These are phyloP conservation scores for Saccopteryx bilineata DNA, from an alignment of 2,113 vertebrate genomes.

Conservation along the genomic window DNA sequence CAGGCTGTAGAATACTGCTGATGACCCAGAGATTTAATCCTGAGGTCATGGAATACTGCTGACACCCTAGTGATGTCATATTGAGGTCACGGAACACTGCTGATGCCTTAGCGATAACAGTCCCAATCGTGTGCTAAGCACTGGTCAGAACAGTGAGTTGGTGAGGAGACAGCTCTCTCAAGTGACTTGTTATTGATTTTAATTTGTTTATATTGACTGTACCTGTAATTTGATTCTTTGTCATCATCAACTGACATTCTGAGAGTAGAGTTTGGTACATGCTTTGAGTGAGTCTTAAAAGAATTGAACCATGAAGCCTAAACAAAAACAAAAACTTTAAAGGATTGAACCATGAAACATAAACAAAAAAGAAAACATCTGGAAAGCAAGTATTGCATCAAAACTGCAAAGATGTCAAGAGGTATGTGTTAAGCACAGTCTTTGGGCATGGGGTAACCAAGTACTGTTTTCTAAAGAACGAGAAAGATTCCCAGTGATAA, in stretches of 20 bases:
- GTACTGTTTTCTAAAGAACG: background rate
- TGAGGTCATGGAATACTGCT: background rate
- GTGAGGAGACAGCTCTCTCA: background rate
- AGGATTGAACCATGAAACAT: background rate
- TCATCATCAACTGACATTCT: background rate
- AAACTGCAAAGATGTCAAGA: background rate
- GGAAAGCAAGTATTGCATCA: fast-evolving
- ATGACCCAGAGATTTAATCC: background rate
- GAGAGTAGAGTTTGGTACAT: background rate
- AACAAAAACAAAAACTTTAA: background rate
- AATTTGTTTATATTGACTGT: background rate
- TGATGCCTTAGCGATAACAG: too few relatives aligned
- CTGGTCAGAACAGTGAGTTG: background rate
- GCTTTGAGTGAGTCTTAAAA: background rate
- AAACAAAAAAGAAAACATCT: background rate
- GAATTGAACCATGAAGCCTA: background rate
- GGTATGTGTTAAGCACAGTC: background rate
- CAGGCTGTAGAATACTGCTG: background rate
- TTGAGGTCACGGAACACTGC: background rate
- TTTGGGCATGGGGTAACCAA: background rate
- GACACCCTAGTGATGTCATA: background rate
- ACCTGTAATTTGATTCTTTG: background rate
- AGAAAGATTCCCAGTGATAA: background rate
- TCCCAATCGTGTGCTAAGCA: too few relatives aligned
- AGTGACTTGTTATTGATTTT: background rate